Evolutionary conservation across 2,888 invertebrate species (phyloP).

Genomic region (Ferdinandea cuprea): DNA sequence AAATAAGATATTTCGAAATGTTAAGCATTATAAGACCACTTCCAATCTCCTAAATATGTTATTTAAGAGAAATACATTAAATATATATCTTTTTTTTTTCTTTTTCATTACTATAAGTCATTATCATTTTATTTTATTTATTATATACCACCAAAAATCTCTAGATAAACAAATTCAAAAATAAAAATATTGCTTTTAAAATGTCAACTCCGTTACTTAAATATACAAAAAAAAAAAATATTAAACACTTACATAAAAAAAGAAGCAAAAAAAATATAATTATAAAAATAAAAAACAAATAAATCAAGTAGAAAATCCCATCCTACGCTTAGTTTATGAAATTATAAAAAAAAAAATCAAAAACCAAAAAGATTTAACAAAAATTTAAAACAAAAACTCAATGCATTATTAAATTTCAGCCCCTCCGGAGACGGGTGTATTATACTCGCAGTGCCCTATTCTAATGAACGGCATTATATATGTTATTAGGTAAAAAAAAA

Average conservation of each 20-base stretch:
- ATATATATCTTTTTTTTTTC: no score
- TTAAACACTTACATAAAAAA: slow-evolving; percentile 15
- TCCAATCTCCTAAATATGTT: no score
- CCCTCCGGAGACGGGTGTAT: slow-evolving; percentile 82
- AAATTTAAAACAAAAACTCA: slow-evolving; percentile 75
- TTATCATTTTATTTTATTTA: background rate
- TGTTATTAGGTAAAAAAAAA: slow-evolving; percentile 82
- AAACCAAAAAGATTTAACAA: slow-evolving; percentile 55
- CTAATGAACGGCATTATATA: slow-evolving; percentile 83
- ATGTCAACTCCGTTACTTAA: slow-evolving; percentile 73
- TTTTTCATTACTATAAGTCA: no score
- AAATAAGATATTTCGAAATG: no score
- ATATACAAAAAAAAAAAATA: slow-evolving; percentile 20
- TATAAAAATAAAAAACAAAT: slow-evolving; percentile 33
- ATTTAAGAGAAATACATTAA: no score
- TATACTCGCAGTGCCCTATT: slow-evolving; percentile 83
- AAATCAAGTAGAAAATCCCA: slow-evolving; percentile 35
- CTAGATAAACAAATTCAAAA: slow-evolving; percentile 7
- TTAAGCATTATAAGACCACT: no score
- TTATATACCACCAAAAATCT: background rate
- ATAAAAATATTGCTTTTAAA: slow-evolving; percentile 35
- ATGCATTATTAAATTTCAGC: slow-evolving; percentile 79
- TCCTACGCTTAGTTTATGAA: slow-evolving; percentile 59
- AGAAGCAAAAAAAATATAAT: slow-evolving; percentile 27
- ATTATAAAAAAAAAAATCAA: no score